These are phyloP conservation scores for Eupithecia centaureata DNA, from an alignment of 2,888 invertebrate species.

Conservation along the genomic window DNA sequence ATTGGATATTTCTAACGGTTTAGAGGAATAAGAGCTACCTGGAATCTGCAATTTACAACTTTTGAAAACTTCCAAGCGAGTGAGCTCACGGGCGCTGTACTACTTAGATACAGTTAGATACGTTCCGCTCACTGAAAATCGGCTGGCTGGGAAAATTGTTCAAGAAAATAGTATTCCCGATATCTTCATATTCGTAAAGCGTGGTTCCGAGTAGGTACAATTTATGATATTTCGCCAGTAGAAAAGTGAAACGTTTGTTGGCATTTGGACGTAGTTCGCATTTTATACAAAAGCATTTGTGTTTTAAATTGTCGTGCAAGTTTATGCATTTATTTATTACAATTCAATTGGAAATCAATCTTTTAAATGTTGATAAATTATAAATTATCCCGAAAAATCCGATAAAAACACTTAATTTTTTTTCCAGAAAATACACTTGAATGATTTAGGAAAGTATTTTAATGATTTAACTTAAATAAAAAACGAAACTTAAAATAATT, in stretches of 20 bases:
- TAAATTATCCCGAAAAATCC: too few relatives aligned
- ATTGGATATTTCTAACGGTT: background rate
- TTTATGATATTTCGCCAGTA: background rate
- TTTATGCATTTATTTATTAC: background rate
- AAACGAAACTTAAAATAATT: too few relatives aligned
- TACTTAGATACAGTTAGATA: constrained; percentile 40
- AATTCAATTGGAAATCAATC: background rate
- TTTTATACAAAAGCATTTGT: background rate
- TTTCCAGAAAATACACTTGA: too few relatives aligned
- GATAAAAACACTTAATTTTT: too few relatives aligned
- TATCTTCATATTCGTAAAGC: constrained; percentile 17
- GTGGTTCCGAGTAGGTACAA: background rate
- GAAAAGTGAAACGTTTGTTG: background rate
- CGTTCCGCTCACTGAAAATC: constrained; percentile 44
- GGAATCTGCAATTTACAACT: constrained; percentile 1
- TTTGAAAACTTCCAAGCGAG: constrained; percentile 2
- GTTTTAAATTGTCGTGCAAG: background rate
- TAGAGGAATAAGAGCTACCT: background rate
- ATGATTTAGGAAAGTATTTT: too few relatives aligned
- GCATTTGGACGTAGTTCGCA: background rate
- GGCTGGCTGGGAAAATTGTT: constrained; percentile 41
- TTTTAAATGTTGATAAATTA: background rate
- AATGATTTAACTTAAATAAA: too few relatives aligned
- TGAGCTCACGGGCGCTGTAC: background rate
- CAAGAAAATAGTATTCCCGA: constrained; percentile 53